Evolutionary conservation across 2,797 vertebrate species (phyloP), one percentile per base, ranked within the genome.

Genomic region (Darevskia nairensis): DNA sequence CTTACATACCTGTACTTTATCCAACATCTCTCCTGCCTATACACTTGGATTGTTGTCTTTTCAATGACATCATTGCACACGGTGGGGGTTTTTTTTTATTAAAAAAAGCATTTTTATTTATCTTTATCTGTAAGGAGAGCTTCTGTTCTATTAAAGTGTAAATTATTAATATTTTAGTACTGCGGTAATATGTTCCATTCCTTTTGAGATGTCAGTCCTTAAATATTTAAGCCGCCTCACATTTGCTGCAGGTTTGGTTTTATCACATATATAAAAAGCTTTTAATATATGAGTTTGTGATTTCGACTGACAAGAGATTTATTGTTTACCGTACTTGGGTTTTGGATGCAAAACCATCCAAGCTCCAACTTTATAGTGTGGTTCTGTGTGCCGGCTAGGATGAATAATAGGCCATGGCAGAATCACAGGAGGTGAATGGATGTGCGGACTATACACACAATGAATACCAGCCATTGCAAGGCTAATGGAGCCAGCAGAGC

Each of bases 91-190:
- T 55, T 55, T 15, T 50, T 1, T 55, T 55, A 13, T 50, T 13
- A 1, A 13, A 55, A 61, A 87, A 64, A 74, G 27, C n/a, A 84
- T 41, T 85, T 83, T 86, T 69, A 79, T 41, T 90, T 90, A 85
- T 88, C 68, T 21, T 86, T 9, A 13, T 89, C 88, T 86, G 76
- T 88, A 50, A 55, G 5, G n/a, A 50, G 1, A 68, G 69, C 32
- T 59, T 41, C 79, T 82, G n/a, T 23, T 79, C 82, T 79, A 84
- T 87, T 90, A 88, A 91, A 89, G 86, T 76, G 71, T 72, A 86
- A 83, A 88, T 64, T 89, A 80, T 84, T 27, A 75, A 35, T 83
- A 69, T 46, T 83, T 77, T 69, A 25, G 0, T 8, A 85, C 80
- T 89, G 15, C 29, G 83, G 74, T 68, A 86, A 13, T 59, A 66